phyloP scores from a whole-genome alignment of 2,888 invertebrate species.

The Onthophagus sagittarius region DNA sequence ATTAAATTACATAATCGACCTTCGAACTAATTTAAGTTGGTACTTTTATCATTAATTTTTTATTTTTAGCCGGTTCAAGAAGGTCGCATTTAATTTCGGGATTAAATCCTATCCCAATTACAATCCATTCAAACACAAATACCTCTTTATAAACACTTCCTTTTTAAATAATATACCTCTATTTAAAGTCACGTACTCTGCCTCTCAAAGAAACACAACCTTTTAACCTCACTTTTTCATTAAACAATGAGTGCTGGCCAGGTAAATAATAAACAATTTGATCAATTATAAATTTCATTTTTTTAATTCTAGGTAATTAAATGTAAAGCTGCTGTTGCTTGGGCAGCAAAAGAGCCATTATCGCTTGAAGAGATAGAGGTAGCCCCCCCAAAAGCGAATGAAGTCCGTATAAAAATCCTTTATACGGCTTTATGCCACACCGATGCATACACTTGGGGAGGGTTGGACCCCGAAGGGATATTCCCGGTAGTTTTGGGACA shows the following conservation, averaged over 20 bases:
- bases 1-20: too few species aligned
- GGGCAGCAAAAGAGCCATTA: constrained; percentile 88
- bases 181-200: too few species aligned
- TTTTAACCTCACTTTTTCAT: not conserved
- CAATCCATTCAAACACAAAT: too few species aligned
- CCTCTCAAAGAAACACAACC: not conserved
- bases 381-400: constrained; percentile 88
- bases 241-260: not conserved
- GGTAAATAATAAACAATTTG: not conserved
- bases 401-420: constrained; percentile 79
- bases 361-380: constrained; percentile 90
- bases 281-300: too few species aligned
- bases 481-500: constrained; percentile 95
- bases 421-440: constrained; percentile 89
- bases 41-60: too few species aligned
- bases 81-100: too few species aligned
- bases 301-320: too few species aligned
- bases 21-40: too few species aligned
- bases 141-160: too few species aligned
- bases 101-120: too few species aligned
- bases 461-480: constrained; percentile 84
- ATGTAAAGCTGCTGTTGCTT: constrained; percentile 95
- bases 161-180: too few species aligned
- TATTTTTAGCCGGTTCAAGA: too few species aligned
- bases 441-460: constrained; percentile 85